phyloP scores from a whole-genome alignment of 2,113 vertebrate species.

The Hylia prasina region DNA sequence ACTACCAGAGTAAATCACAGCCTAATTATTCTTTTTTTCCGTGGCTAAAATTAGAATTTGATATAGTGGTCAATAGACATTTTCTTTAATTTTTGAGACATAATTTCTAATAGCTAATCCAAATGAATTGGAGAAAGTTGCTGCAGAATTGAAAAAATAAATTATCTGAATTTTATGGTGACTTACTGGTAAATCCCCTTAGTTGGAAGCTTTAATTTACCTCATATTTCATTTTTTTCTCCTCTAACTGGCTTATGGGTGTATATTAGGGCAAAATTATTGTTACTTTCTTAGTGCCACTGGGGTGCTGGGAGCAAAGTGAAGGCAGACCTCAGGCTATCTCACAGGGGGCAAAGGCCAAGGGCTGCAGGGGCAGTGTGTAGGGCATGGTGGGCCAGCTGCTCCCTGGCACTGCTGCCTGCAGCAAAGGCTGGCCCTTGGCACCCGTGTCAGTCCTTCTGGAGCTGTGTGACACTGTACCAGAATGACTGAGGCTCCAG shows the following conservation, averaged over 20 bases:
- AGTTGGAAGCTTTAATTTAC: constrained; percentile 55
- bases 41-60: constrained; percentile 60
- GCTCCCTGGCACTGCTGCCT: neutral
- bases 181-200: constrained; percentile 49
- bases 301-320: neutral
- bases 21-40: constrained; percentile 28
- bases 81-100: constrained; percentile 57
- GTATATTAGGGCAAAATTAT: constrained; percentile 8
- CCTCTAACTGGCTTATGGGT: neutral
- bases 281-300: neutral
- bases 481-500: neutral
- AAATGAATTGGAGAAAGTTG: constrained; percentile 43
- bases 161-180: constrained; percentile 55
- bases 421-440: neutral
- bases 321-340: neutral
- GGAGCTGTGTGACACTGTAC: neutral
- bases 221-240: constrained; percentile 28
- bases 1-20: constrained; percentile 48
- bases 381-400: neutral
- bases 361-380: neutral
- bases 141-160: constrained; percentile 60
- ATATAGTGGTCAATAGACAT: constrained; percentile 56
- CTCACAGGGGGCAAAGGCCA: neutral
- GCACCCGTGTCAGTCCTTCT: neutral
- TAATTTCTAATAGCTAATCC: constrained; percentile 43